Base-by-base conservation (phyloP, 2,797 vertebrate genomes). In the Acrocephalus scirpaceus region DNA sequence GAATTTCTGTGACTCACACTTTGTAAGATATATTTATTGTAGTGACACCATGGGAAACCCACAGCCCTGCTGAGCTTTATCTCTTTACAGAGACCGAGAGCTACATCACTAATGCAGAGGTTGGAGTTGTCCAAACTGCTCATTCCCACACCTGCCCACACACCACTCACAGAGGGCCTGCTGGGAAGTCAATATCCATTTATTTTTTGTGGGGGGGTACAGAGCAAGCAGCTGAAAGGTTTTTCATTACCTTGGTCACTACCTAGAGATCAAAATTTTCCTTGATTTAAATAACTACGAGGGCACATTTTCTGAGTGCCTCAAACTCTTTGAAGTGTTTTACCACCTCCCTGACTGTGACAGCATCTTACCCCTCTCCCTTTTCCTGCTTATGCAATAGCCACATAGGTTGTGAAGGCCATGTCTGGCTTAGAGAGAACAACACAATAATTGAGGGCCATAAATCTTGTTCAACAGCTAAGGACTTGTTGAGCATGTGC, bases 401-500 rank as follows among this genome's bases (percentile, higher is more conserved):
- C 53, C 34, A 32, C 45, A n/a, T n/a, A n/a, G 45, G 26, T 47
- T 32, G 27, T 21, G 53, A 36, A 18, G 34, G 53, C 18, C 61
- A 23, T 0, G 0, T 25, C 34, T 2, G 3, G 16, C 19, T 66
- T 25, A 32, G 30, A 47, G 22, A 60, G 30, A 72, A 23, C 16
- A 78, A 22, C 34, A 66, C 9, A 27, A 21, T 17, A 78, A 40
- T 54, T 44, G 15, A 78, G 26, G 16, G 34, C 34, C 26, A 27
- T 40, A 57, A 47, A 76, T 40, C 40, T 60, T 60, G 40, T 19
- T 48, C 47, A 73, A 13, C 47, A 78, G 34, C 26, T 58, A 22
- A 78, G 34, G 40, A 45, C 40, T 60, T 16, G 18, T 4, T 36
- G 40, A 47, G 12, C 18, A 32, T 27, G 26, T 40, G 27, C 22